phyloP scores from a whole-genome alignment of 2,888 invertebrate species.

The Liposcelis brunnea region DNA sequence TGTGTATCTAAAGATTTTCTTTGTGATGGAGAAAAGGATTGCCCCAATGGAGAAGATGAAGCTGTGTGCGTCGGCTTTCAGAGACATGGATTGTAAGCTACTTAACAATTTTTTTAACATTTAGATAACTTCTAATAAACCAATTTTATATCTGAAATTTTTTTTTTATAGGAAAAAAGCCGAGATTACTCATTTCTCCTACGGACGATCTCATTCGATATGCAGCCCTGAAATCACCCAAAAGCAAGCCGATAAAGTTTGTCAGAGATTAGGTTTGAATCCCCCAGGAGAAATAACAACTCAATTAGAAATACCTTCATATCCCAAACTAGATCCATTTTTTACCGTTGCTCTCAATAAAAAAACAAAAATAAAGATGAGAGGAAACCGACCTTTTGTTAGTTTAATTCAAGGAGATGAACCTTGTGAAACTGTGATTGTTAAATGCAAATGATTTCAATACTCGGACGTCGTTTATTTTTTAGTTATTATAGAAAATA shows the following conservation, averaged over 20 bases:
- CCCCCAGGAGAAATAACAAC: neutral
- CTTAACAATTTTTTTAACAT: too few relatives aligned
- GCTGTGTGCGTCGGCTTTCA: slow-evolving; percentile 39
- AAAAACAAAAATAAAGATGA: slow-evolving; percentile 8
- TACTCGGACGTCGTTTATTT: too few relatives aligned
- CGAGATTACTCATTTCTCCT: neutral
- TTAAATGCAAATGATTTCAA: slow-evolving; percentile 11
- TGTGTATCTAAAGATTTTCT: slow-evolving; percentile 58
- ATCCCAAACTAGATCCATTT: slow-evolving; percentile 9
- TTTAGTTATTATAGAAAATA: too few relatives aligned
- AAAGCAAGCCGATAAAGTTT: slow-evolving; percentile 6
- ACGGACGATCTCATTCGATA: neutral
- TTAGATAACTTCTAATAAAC: too few relatives aligned
- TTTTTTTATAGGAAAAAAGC: neutral
- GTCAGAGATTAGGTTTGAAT: slow-evolving; percentile 2
- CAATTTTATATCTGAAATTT: too few relatives aligned
- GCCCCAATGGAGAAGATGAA: slow-evolving; percentile 59
- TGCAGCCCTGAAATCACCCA: neutral
- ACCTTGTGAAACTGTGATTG: slow-evolving; percentile 9
- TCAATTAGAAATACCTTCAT: neutral
- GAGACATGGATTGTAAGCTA: too few relatives aligned
- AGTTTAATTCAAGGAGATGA: slow-evolving; percentile 5
- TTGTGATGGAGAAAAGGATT: slow-evolving; percentile 58
- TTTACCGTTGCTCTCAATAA: slow-evolving; percentile 12
- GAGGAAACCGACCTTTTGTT: slow-evolving; percentile 11